Conservation (phyloP, 2,113 vertebrate species). For the Ptyas mucosa region DNA sequence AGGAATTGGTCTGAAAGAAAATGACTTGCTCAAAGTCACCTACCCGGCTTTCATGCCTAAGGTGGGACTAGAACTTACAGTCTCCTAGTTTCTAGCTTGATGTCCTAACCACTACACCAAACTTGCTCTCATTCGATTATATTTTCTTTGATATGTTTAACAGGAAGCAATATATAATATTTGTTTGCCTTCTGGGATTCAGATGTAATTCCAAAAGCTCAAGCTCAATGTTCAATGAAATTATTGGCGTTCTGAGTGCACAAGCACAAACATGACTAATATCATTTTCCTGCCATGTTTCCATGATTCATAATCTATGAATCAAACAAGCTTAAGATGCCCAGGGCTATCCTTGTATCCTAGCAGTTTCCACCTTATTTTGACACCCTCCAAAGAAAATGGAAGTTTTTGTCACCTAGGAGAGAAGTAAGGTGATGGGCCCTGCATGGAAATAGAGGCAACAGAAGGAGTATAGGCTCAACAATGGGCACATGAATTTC, state of each 20-base stretch:
- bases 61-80: background rate
- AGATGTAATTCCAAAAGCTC: constrained; percentile 10
- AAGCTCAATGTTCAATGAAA: background rate
- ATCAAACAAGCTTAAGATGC: background rate
- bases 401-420: background rate
- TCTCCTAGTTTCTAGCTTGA: background rate
- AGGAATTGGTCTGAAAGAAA: background rate
- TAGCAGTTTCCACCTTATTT: background rate
- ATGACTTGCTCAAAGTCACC: background rate
- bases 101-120: background rate
- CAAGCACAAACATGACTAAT: background rate
- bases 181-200: constrained; percentile 36
- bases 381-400: background rate
- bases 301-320: background rate
- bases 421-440: background rate
- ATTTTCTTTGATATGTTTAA: background rate
- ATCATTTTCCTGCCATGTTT: background rate
- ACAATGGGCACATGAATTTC: background rate
- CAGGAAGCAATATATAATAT: background rate
- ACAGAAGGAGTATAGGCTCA: background rate
- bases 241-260: background rate
- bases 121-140: background rate
- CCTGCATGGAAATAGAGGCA: background rate
- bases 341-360: background rate
- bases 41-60: background rate